Conservation (phyloP, 1,140 invertebrate species). For the Macrotrachela quadricornifera region DNA sequence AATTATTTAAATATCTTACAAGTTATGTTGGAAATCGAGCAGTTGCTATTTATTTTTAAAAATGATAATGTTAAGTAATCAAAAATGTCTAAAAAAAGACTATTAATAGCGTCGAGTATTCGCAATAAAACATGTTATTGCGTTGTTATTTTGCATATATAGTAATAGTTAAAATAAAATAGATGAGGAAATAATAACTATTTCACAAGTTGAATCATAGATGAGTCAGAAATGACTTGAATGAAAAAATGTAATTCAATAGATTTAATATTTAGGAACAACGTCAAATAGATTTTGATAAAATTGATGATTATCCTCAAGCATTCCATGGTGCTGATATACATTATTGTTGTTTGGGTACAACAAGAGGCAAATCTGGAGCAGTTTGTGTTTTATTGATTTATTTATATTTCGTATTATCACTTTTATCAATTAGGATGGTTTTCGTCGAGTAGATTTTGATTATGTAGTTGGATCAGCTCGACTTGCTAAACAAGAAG, state of each 20-base stretch:
- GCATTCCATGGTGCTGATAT: constrained; percentile 31
- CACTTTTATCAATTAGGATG: not conserved
- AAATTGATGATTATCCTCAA: constrained; percentile 30
- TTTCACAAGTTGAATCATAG: constrained; percentile 15
- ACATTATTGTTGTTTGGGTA: constrained; percentile 36
- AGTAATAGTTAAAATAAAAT: no score
- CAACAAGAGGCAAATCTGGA: constrained; percentile 34
- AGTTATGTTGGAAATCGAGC: no score
- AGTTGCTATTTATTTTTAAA: no score
- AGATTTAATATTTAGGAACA: constrained; percentile 18
- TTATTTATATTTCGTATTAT: not conserved
- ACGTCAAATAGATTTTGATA: constrained; percentile 36
- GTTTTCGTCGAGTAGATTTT: constrained; percentile 30
- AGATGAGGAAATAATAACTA: no score
- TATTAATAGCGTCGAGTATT: no score
- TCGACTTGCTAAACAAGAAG: constrained; percentile 30
- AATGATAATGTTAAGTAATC: no score
- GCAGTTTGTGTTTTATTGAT: constrained; percentile 15
- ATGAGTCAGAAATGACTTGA: not conserved
- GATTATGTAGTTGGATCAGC: constrained; percentile 36
- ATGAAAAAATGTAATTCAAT: no score
- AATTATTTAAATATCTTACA: no score
- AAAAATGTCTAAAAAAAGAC: no score
- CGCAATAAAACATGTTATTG: no score
- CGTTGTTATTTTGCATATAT: no score